Evolutionary conservation across 2,797 vertebrate species (phyloP), one percentile per base, ranked within the genome.

Genomic region (Echeneis naucrates): DNA sequence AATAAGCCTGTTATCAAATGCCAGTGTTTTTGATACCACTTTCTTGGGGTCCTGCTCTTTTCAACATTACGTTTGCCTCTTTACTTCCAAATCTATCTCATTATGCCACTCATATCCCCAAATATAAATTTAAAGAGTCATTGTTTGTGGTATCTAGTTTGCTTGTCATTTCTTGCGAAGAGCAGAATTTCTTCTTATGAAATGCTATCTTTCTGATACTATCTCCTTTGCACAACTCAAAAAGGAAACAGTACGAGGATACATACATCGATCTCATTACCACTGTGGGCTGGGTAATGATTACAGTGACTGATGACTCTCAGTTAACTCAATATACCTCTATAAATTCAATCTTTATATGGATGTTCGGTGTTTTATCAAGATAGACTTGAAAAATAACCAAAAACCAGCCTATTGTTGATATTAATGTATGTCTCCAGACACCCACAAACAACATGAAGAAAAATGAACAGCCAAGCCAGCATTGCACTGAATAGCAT

Each of bases 1-100:
- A 79, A 73, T 71, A 79, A 80, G 67, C 78, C 56, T 66, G 26
- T 68, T 77, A 80, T 78, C 3, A 2, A 81, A 77, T 72, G 70
- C 68, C 48, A 0, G 56, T 60, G 58, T 52, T 77, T 72, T 79
- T 68, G 45, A 58, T 70, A 56, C 32, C 23, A 21, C 72, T 84
- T 83, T 82, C 61, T 77, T 69, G 71, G 21, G 59, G 42, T 60
- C 30, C 48, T 56, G 23, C 51, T 71, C 16, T 58, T 60, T 66
- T 63, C 37, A 57, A 35, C 21, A 17, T 47, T 21, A 32, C 14
- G 3, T 72, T 69, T 7, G 17, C 24, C 24, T 35, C 19, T 60
- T 55, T 33, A 2, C 51, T 51, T 70, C 21, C 23, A 42, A 62
- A 62, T 61, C n/a, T 54, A 8, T 53, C 13, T n/a, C 26, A 63